Base-by-base conservation (phyloP, 1,140 invertebrate species). In the Drosophila paulistorum region DNA sequence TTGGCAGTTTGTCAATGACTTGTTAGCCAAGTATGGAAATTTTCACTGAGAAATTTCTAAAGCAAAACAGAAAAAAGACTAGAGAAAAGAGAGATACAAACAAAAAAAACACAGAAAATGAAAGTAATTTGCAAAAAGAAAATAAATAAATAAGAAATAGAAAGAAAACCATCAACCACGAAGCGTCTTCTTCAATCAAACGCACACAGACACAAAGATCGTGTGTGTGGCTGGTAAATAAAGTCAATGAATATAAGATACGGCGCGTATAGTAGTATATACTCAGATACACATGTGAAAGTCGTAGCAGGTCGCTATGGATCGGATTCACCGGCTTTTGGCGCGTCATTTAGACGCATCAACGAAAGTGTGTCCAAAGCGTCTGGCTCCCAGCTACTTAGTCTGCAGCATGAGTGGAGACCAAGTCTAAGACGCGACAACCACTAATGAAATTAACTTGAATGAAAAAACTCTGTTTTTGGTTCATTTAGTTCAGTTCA, bases 71-170 rank as follows among this genome's bases (percentile, higher is more conserved):
- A 65, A 63, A 70, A 77, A 26, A 74, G 75, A 85, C 59, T 37
- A 51, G 68, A 37, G 59, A 73, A 74, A 58, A 68, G 63, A 71
- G 11, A 61, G 42, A 37, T 7, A 71, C 23, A 26, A 26, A 26
- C 20, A 23, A 23, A 69, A 57, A 68, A 64, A 35, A 51, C 37
- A 57, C 45, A 74, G 79, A 86, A 86, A 86, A 86, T 86, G 82
- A 86, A 86, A 86, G 82, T 86, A 82, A 86, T 86, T 86, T 79
- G 75, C 82, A 86, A 86, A 68, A 54, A 54, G 20, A 23, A 23
- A 23, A 23, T 1, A 23, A 54, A 45, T 13, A 45, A 14, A 45
- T 13, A 45, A 45, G 14, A 55, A 26, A 23, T 55, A 55, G 33
- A 48, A 51, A 51, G 9, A 23, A 51, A 51, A 51, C 17, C 45